These are phyloP conservation scores for Tursiops truncatus DNA, from an alignment of 2,113 vertebrate genomes.

Conservation along the genomic window DNA sequence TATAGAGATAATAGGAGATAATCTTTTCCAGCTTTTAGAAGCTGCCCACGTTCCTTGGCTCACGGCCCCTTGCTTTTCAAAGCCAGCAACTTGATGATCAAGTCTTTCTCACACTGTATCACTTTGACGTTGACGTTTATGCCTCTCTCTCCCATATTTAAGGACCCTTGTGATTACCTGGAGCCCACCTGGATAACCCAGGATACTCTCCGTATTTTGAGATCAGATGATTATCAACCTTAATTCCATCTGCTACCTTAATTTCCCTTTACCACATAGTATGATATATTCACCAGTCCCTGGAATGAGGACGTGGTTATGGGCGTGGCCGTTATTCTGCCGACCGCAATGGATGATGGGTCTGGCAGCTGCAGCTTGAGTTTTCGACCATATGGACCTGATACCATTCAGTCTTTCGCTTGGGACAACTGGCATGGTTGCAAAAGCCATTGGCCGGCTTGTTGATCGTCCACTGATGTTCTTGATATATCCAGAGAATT, in stretches of 20 bases:
- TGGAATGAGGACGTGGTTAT: neutral
- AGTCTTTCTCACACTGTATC: neutral
- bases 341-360: rapidly evolving
- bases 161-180: neutral
- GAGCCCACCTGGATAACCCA: neutral
- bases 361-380: neutral
- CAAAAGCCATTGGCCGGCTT: neutral
- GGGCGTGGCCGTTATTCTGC: neutral
- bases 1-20: neutral
- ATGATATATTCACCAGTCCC: neutral
- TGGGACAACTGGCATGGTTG: neutral
- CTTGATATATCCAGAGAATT: neutral
- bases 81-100: neutral
- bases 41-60: neutral
- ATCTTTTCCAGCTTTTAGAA: neutral
- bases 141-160: neutral
- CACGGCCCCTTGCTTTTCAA: neutral
- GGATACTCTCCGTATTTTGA: neutral
- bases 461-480: neutral
- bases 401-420: neutral
- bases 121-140: neutral
- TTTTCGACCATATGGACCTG: neutral
- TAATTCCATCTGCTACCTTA: neutral
- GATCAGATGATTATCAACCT: neutral
- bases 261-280: neutral